Conservation (phyloP, 2,888 invertebrate genomes). For the Nymphalis polychloros region DNA sequence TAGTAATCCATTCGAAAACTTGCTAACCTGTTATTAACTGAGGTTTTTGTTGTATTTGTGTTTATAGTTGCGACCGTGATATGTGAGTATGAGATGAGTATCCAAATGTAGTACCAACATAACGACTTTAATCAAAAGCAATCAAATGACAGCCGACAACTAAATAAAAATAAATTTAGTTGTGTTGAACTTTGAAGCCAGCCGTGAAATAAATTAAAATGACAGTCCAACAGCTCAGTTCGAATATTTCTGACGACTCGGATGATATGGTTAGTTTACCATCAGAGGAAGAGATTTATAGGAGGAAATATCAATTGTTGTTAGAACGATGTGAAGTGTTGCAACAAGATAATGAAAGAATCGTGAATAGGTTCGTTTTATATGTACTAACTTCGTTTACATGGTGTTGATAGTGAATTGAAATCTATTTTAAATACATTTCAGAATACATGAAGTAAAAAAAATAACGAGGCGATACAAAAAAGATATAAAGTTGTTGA, state of each 20-base stretch:
- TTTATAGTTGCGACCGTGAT: too few relatives aligned
- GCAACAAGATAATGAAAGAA: slow-evolving; percentile 89
- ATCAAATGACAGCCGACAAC: slow-evolving; percentile 49
- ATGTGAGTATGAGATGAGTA: slow-evolving; percentile 10
- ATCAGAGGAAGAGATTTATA: slow-evolving; percentile 85
- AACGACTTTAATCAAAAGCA: slow-evolving; percentile 28
- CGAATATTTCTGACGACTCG: slow-evolving; percentile 80
- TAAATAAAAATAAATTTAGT: slow-evolving; percentile 71
- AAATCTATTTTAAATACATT: slow-evolving; percentile 48
- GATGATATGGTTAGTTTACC: slow-evolving; percentile 81
- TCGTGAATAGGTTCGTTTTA: slow-evolving; percentile 83
- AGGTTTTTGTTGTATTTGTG: too few relatives aligned
- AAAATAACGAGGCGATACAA: slow-evolving; percentile 85
- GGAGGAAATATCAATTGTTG: slow-evolving; percentile 87
- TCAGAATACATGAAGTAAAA: slow-evolving; percentile 86
- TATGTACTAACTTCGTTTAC: slow-evolving; percentile 37
- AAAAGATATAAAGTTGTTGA: slow-evolving; percentile 86
- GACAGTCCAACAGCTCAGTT: slow-evolving; percentile 79
- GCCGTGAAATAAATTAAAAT: slow-evolving; percentile 80
- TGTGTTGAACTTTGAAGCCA: slow-evolving; percentile 71
- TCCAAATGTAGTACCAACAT: slow-evolving; percentile 39
- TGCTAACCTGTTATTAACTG: too few relatives aligned
- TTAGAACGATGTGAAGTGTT: slow-evolving; percentile 88
- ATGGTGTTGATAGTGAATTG: slow-evolving; percentile 38
- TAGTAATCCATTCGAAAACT: too few relatives aligned